Conservation (phyloP, 2,888 invertebrate species). For the Liodrosophila aerea region DNA sequence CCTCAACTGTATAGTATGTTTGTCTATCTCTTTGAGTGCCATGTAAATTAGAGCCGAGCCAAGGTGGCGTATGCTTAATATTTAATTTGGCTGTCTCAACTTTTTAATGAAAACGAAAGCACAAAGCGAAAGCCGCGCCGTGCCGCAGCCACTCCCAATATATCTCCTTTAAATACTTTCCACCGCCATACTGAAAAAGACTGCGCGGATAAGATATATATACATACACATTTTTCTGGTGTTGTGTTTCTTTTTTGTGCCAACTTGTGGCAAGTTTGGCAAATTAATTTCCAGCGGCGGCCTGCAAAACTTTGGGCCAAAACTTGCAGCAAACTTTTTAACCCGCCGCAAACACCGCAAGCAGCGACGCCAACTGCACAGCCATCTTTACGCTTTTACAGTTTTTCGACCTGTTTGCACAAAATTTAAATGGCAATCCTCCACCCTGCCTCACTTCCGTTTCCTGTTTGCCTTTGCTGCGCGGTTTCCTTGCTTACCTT, state of each 20-base stretch:
- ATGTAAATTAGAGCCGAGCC: constrained; percentile 18
- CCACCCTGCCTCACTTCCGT: constrained; percentile 25
- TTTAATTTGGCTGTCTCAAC: constrained; percentile 62
- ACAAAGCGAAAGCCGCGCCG: constrained; percentile 2
- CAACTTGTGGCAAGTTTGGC: constrained; percentile 76
- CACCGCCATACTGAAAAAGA: constrained; percentile 46
- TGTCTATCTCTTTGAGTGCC: constrained; percentile 3
- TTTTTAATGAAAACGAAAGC: constrained; percentile 70
- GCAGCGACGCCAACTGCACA: constrained; percentile 45
- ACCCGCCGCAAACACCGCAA: constrained; percentile 76
- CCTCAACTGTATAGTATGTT: neutral
- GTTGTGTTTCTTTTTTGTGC: constrained; percentile 33
- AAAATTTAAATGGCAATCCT: constrained; percentile 71
- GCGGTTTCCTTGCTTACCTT: constrained; percentile 70
- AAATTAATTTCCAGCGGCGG: constrained; percentile 74
- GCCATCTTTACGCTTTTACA: constrained; percentile 76
- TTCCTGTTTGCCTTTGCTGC: constrained; percentile 64
- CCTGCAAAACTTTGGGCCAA: constrained; percentile 65
- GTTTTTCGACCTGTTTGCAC: constrained; percentile 78
- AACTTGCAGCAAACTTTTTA: constrained; percentile 74
- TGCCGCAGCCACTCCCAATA: constrained; percentile 23
- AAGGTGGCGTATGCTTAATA: constrained; percentile 57
- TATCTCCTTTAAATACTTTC: constrained; percentile 55
- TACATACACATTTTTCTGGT: constrained; percentile 16
- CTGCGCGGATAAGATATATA: constrained; percentile 21